Evolutionary conservation across 2,888 invertebrate genomes (phyloP).

Genomic region (Ashinkailepas kermadecensis): DNA sequence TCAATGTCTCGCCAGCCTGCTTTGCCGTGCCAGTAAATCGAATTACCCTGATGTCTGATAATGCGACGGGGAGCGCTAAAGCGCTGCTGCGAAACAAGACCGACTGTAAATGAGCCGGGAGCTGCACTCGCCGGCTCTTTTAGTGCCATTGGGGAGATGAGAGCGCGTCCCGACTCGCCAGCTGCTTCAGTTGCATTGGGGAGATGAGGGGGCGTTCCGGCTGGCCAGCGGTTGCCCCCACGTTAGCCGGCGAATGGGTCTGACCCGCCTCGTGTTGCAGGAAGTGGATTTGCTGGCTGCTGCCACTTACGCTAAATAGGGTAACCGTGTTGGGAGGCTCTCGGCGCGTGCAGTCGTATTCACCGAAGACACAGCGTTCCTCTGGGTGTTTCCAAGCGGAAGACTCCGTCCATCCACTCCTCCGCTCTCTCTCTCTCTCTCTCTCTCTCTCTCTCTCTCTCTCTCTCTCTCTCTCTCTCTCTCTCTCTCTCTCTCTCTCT

Average conservation of each 20-base stretch:
- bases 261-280: neutral
- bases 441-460: too few relatives aligned
- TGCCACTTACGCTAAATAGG: conserved; percentile 17
- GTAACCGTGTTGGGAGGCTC: neutral
- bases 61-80: neutral
- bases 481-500: neutral
- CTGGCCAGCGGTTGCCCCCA: too few relatives aligned
- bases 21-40: neutral
- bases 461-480: neutral
- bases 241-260: neutral
- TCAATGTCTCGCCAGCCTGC: neutral
- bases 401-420: too few relatives aligned
- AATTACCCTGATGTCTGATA: neutral
- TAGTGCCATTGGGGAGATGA: neutral
- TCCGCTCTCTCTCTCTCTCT: too few relatives aligned
- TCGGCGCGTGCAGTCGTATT: neutral
- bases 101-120: neutral
- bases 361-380: too few relatives aligned
- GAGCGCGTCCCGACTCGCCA: too few relatives aligned
- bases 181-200: too few relatives aligned
- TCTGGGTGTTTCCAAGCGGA: too few relatives aligned
- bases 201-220: too few relatives aligned
- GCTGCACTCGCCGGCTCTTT: neutral
- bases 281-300: conserved; percentile 6
- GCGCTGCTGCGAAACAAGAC: neutral